Percentiles rank a stretch among this genome's conserved stretches.
Evolutionary conservation across 1,140 invertebrate genomes (phyloP).

Genomic region (Eciton burchellii): DNA sequence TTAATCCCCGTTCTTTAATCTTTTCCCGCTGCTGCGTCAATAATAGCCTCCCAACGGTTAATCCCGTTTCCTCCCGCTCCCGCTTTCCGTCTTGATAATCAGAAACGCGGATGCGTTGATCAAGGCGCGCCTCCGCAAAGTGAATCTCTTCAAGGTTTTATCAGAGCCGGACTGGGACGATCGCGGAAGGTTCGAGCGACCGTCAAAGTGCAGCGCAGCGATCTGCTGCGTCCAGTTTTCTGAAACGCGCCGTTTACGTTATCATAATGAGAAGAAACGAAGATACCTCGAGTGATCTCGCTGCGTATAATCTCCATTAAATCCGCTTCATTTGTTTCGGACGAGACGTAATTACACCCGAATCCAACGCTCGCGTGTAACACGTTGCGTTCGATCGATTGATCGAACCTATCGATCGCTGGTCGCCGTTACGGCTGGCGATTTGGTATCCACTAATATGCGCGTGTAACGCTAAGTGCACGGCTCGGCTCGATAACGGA

Average conservation of each 20-base stretch:
- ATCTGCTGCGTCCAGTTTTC: conserved; percentile 31
- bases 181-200: conserved; percentile 70
- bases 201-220: conserved; percentile 47
- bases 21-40: conserved; percentile 21
- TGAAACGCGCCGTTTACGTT: conserved; percentile 57
- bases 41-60: conserved; percentile 42
- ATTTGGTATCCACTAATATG: conserved; percentile 46
- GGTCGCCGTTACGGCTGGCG: conserved; percentile 30
- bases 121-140: neutral
- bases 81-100: conserved; percentile 15
- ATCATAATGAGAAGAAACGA: conserved; percentile 54
- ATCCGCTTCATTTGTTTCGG: conserved; percentile 59
- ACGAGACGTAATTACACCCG: conserved; percentile 52
- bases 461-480: conserved; percentile 44
- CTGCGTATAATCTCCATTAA: conserved; percentile 62
- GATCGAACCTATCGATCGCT: conserved; percentile 35
- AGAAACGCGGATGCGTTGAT: conserved; percentile 12
- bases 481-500: conserved; percentile 28
- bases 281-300: conserved; percentile 41
- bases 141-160: conserved; percentile 14
- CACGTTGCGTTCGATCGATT: conserved; percentile 39
- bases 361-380: conserved; percentile 42
- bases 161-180: conserved; percentile 10
- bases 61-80: conserved; percentile 51
- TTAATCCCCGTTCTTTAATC: conserved; percentile 50